Evolutionary conservation across 1,140 invertebrate species (phyloP), one percentile per base, ranked within the genome.

Genomic region (Reticulitermes speratus): DNA sequence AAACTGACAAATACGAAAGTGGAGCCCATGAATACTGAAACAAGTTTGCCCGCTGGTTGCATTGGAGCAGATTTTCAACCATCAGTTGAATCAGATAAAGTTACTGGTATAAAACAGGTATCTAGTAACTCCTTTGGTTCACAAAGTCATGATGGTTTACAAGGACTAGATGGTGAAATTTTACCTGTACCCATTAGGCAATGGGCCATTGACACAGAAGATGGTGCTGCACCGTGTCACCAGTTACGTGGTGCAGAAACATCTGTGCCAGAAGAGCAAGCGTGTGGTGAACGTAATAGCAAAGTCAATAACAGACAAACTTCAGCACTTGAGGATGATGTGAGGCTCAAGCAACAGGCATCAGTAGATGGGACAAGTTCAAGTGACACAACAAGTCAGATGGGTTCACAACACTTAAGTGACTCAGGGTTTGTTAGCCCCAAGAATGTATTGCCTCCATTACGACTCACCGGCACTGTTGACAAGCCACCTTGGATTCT

Each of bases 301-400:
- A 75, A 30, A 25, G n/a, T 8, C 14, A 11, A 2, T 21, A 55
- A 14, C 52, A 55, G 52, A 75, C 65, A n/a, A 75, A 25, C n/a
- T 75, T 75, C 65, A 30, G n/a, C 6, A n/a, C 65, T 30, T 12
- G 25, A 30, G 65, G 52, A 6, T 55, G 52, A 55, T 5, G 19
- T 19, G 52, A 75, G n/a, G n/a, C 25, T 75, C 9, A 30, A 30
- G n/a, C n/a, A 75, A 75, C 65, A 75, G n/a, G n/a, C n/a, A 2
- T 75, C n/a, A 14, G 65, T 75, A 75, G 25, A 75, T 30, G 65
- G n/a, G 65, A 75, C n/a, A 75, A 75, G 65, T 75, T 75, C 65
- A 75, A 14, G 2, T n/a, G n/a, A 25, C 65, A n/a, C 65, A 8
- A 75, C 9, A 16, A 75, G 65, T 30, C 65, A 75, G 25, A n/a